Percentiles rank a stretch among this genome's conserved stretches.
These are phyloP conservation scores for Atrichornis clamosus DNA, from an alignment of 2,113 vertebrate species.

Conservation along the genomic window DNA sequence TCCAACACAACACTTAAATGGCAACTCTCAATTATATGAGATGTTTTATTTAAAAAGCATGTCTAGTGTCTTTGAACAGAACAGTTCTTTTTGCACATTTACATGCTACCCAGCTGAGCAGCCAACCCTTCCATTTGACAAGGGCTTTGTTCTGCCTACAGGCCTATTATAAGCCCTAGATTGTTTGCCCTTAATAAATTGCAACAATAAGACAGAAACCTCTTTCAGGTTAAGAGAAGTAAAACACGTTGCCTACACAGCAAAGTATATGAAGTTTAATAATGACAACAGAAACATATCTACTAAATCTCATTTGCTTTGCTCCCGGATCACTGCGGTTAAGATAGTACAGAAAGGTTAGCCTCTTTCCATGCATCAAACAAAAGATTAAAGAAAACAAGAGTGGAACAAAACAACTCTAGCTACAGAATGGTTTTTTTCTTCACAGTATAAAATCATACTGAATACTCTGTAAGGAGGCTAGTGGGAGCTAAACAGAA, in stretches of 20 bases:
- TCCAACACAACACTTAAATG: constrained; percentile 41
- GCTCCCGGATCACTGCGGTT: constrained; percentile 12
- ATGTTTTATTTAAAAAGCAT: constrained; percentile 69
- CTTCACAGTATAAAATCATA: background rate
- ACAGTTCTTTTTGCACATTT: constrained; percentile 61
- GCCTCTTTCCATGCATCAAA: constrained; percentile 8
- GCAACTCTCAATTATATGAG: constrained; percentile 57
- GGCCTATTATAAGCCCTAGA: constrained; percentile 58
- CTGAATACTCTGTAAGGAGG: background rate
- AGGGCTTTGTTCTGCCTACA: constrained; percentile 68
- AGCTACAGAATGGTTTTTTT: background rate
- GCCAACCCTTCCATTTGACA: constrained; percentile 63
- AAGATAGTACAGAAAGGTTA: constrained; percentile 31
- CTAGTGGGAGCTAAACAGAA: background rate
- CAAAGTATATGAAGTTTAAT: constrained; percentile 33
- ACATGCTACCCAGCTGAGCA: constrained; percentile 63
- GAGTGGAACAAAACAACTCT: background rate
- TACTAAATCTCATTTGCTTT: constrained; percentile 45
- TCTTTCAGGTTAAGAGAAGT: constrained; percentile 60
- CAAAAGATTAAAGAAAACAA: constrained; percentile 28
- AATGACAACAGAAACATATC: constrained; percentile 51
- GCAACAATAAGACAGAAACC: constrained; percentile 63
- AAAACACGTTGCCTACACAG: constrained; percentile 30
- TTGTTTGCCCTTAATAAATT: constrained; percentile 67
- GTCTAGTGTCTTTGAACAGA: constrained; percentile 53